A percentile compares a stretch with the other conserved stretches of the same genome.
These are phyloP conservation scores for Ceryle rudis DNA, from an alignment of 2,797 vertebrate species.

Conservation along the genomic window DNA sequence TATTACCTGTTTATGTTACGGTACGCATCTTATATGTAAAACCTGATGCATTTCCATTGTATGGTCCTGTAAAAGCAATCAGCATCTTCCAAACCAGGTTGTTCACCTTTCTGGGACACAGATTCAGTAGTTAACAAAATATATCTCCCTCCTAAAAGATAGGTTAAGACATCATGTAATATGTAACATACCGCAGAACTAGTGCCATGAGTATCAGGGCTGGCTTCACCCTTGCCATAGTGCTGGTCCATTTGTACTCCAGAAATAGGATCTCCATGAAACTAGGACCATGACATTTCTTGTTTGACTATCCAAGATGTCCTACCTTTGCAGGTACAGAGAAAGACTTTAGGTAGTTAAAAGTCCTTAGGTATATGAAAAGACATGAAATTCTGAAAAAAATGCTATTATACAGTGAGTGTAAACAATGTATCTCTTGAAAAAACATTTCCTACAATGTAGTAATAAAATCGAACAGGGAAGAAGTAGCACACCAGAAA, in stretches of 20 bases:
- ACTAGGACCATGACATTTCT: neutral
- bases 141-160: neutral
- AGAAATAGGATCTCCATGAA: neutral
- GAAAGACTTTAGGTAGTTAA: neutral
- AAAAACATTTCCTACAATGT: neutral
- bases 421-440: neutral
- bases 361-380: neutral
- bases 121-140: neutral
- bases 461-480: neutral
- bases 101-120: neutral
- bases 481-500: neutral
- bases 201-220: neutral
- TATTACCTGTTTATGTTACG: neutral
- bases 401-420: neutral
- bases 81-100: neutral
- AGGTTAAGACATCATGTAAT: neutral
- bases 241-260: neutral
- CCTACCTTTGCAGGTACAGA: neutral
- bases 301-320: neutral
- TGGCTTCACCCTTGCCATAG: neutral
- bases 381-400: neutral
- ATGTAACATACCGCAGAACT: neutral
- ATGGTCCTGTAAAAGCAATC: neutral
- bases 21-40: neutral
- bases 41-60: neutral